These are phyloP conservation scores for Campoplex nolae DNA, from an alignment of 2,888 invertebrate species.

Conservation along the genomic window DNA sequence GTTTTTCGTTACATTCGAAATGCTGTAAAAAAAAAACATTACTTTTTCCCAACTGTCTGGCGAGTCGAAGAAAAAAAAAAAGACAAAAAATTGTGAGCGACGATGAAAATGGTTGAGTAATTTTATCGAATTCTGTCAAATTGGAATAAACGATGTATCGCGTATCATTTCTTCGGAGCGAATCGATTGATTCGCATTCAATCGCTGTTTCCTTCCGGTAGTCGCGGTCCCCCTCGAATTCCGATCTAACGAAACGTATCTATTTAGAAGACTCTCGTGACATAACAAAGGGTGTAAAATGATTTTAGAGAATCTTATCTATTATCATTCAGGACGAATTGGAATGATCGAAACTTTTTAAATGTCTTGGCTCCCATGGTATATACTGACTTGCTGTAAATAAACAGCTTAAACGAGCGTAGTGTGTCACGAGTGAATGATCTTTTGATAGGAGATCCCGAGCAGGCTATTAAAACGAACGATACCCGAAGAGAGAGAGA, in stretches of 20 bases:
- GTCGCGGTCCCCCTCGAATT: background rate
- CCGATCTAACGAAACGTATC: background rate
- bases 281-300: conserved; percentile 11
- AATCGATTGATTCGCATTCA: background rate
- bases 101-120: too few species aligned
- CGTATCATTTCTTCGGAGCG: background rate
- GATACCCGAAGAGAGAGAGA: conserved; percentile 45
- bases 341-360: conserved; percentile 44
- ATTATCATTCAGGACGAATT: conserved; percentile 42
- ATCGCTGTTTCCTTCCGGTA: background rate
- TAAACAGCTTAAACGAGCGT: conserved; percentile 62
- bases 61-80: background rate
- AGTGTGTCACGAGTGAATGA: conserved; percentile 65
- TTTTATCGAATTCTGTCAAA: background rate
- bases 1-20: background rate
- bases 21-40: background rate
- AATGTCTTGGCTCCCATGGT: conserved; percentile 23
- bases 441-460: conserved; percentile 65
- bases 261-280: background rate
- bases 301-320: conserved; percentile 43
- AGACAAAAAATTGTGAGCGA: background rate
- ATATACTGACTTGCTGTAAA: conserved; percentile 47
- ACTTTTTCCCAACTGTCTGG: background rate
- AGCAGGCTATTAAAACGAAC: conserved; percentile 63
- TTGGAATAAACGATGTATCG: too few species aligned